Evolutionary conservation across 2,113 vertebrate genomes (phyloP), one percentile per base, ranked within the genome.

Genomic region (Lycaon pictus): DNA sequence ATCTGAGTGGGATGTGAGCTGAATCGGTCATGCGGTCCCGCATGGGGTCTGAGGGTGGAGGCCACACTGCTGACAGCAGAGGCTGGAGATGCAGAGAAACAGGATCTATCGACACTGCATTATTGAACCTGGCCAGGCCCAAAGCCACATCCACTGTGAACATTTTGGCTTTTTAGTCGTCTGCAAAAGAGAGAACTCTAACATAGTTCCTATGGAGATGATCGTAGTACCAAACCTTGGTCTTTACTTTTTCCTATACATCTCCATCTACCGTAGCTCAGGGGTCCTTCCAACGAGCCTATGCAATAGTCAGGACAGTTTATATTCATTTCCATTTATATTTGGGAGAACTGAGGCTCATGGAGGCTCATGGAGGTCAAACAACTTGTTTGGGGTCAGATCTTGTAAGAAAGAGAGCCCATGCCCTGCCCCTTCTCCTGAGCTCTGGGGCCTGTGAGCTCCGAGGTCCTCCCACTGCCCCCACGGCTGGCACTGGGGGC

Each of bases 11-110:
- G 23, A 11, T 1, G 4, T 23, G 25, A 11, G 23, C 48, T 43
- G 20, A 23, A 15, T 17, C 5, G 1, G 20, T 16, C 48, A 11
- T 0, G 1, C 11, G 4, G 25, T 1, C 0, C 2, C 2, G 7
- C 53, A 1, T 43, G 19, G n/a, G 51, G 17, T 56, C 72, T 51
- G 37, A 27, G 37, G 35, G n/a, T 7, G 35, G 74, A 77, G n/a
- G 23, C 5, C 29, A 20, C 3, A 1, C 10, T 35, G 32, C 2
- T 0, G 0, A 29, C 0, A 32, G 15, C 11, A n/a, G 67, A 80
- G 20, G 20, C 19, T 29, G 12, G 43, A 76, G 29, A 32, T 11
- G 48, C 11, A 37, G 22, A n/a, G 69, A 90, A 29, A 56, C 32
- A 1, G 32, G 83, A 43, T 51, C 69, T n/a, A 5, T 13, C 7